Base-by-base conservation (phyloP, 2,888 invertebrate genomes). In the Seira musarum region DNA sequence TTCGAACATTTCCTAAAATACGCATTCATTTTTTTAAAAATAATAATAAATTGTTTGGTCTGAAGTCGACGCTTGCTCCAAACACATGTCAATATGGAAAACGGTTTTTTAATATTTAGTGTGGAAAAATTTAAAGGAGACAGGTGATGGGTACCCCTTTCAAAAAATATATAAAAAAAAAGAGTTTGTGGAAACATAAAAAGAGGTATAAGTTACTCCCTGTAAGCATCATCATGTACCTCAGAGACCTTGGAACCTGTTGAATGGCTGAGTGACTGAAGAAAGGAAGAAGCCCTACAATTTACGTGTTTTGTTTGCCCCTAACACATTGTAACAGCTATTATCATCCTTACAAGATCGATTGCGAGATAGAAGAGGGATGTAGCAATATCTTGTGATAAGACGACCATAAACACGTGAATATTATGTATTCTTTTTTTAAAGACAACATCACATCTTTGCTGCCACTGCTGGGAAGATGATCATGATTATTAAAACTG, bases 271-370 rank as follows among this genome's bases (percentile, higher is more conserved):
- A 21, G n/a, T 61, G 46, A 46, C 65, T 74, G n/a, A n/a, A n/a
- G 74, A 68, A 75, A 75, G 67, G 74, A 75, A 68, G 67, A 75
- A 66, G 74, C 57, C 21, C 22, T n/a, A 30, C 57, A 57, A 65
- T 60, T 13, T n/a, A n/a, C n/a, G n/a, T 53, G 73, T n/a, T 67
- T 75, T 75, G 61, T 75, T 75, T 75, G 75, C 75, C 63, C 75
- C 68, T 68, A 61, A 68, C 75, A 68, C 75, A 75, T 75, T 75
- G 75, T 68, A 67, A 68, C 46, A 30, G 35, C n/a, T 64, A 63
- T 63, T 72, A 24, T 40, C 69, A 22, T 73, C 35, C 40, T 24
- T 66, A 74, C 74, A 74, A 66, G 74, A 67, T 67, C 40, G 61
- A 66, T 74, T 60, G 60, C 67, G 17, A 74, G 67, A 60, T 66